Base-by-base conservation (phyloP, 2,888 invertebrate genomes). In the Myopa tessellatipennis region DNA sequence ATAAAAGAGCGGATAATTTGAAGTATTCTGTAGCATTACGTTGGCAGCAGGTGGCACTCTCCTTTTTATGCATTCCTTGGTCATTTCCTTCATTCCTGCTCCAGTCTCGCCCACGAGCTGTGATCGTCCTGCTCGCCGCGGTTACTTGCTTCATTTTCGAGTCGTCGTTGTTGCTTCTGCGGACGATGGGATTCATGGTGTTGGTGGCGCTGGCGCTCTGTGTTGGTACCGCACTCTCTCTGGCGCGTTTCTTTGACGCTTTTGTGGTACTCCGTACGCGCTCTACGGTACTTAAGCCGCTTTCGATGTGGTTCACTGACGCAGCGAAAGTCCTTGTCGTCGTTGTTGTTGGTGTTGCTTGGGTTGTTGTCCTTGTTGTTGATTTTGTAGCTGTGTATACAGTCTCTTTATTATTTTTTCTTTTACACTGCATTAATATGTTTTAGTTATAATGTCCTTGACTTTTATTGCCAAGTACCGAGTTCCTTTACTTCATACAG, bases 1-100 rank as follows among this genome's bases (percentile, higher is more conserved):
- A 69, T 69, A 77, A 69, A 77, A 70, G 61, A 63, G 70, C 77
- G 77, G 74, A 77, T 77, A 74, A 77, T 77, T 74, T 77, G 72
- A 77, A 74, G 77, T 69, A 70, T 77, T 77, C 63, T 70, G 77
- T 77, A 70, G 77, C 77, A 77, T 74, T 77, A 61, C 52, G 74
- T 69, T 74, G 45, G 58, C 74, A 45, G 58, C 77, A 74, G 61
- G 70, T 69, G 16, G 74, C 45, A 38, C 40, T n/a, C 50, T 50
- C 12, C 16, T 52, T 34, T 12, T 40, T 8, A 7, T 18, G 60
- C 72, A 40, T 55, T 55, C 12, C 34, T 38, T 34, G 65, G 36
- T 38, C 14, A 14, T 38, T 38, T 5, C 26, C 61, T 18, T 18
- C 26, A 10, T 18, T 61, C n/a, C n/a, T 14, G 4, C 58, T 14